phyloP scores from a whole-genome alignment of 2,888 invertebrate genomes.

The Drosophila paramelanica region DNA sequence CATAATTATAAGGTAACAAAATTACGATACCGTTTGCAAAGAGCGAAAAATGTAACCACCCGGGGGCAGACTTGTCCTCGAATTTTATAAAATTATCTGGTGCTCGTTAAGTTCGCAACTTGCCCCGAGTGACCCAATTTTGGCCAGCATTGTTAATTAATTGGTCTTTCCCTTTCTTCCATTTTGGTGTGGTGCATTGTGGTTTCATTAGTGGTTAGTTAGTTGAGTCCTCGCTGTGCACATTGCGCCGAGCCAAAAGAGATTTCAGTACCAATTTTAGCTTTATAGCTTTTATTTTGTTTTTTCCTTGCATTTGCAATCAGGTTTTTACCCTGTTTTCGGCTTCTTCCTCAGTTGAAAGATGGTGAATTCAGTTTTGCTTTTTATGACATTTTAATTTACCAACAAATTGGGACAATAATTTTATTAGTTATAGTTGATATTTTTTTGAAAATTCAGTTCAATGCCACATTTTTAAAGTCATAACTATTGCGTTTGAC shows the following conservation, averaged over 20 bases:
- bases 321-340: background rate
- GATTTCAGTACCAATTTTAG: background rate
- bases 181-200: constrained; percentile 23
- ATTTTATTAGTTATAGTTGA: background rate
- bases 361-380: no score
- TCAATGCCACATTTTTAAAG: background rate
- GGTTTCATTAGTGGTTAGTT: constrained; percentile 29
- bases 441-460: background rate
- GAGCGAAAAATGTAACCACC: background rate
- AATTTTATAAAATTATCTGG: constrained; percentile 23
- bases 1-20: background rate
- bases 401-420: background rate
- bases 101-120: constrained; percentile 6
- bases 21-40: background rate
- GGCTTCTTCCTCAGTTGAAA: no score
- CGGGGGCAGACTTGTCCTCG: constrained; percentile 10
- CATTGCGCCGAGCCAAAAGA: constrained; percentile 5
- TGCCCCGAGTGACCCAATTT: constrained; percentile 21
- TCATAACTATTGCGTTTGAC: background rate
- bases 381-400: no score
- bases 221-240: constrained; percentile 14
- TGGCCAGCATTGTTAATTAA: constrained; percentile 30
- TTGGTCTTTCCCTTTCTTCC: constrained; percentile 3
- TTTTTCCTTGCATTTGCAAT: constrained; percentile 19
- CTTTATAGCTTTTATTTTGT: background rate